These are phyloP conservation scores for Naso thynnoides DNA, from an alignment of 2,797 vertebrate genomes.

Conservation along the genomic window DNA sequence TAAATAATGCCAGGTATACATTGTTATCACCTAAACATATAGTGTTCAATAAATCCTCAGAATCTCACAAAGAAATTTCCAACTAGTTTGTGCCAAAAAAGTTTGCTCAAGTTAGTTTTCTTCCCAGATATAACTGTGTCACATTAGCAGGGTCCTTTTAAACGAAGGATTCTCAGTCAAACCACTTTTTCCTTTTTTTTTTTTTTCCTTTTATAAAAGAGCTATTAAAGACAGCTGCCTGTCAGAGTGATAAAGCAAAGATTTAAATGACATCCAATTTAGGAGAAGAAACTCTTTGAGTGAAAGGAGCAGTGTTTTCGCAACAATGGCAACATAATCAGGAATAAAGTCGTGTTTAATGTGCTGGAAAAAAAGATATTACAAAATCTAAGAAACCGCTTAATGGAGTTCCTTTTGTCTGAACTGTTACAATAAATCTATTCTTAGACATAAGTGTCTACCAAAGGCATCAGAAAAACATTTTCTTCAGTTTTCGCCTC, in stretches of 20 bases:
- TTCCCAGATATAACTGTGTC: background rate
- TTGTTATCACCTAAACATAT: background rate
- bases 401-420: background rate
- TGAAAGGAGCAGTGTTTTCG: conserved; percentile 35
- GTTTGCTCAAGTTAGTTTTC: conserved; percentile 15
- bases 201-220: background rate
- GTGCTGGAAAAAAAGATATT: conserved; percentile 20
- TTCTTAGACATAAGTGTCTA: background rate
- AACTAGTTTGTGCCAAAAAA: conserved; percentile 27
- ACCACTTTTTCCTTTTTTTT: background rate
- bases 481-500: background rate
- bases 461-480: background rate
- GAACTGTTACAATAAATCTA: conserved; percentile 5
- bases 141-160: conserved; percentile 5
- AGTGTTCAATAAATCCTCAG: background rate
- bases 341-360: conserved; percentile 34
- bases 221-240: conserved; percentile 42
- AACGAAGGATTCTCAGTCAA: conserved; percentile 21
- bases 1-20: conserved; percentile 33
- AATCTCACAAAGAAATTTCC: background rate
- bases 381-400: conserved; percentile 19
- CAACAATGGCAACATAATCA: conserved; percentile 38
- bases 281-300: conserved; percentile 41
- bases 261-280: conserved; percentile 49
- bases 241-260: conserved; percentile 37